These are phyloP conservation scores for Plectropomus leopardus DNA, from an alignment of 2,113 vertebrate genomes.

Conservation along the genomic window DNA sequence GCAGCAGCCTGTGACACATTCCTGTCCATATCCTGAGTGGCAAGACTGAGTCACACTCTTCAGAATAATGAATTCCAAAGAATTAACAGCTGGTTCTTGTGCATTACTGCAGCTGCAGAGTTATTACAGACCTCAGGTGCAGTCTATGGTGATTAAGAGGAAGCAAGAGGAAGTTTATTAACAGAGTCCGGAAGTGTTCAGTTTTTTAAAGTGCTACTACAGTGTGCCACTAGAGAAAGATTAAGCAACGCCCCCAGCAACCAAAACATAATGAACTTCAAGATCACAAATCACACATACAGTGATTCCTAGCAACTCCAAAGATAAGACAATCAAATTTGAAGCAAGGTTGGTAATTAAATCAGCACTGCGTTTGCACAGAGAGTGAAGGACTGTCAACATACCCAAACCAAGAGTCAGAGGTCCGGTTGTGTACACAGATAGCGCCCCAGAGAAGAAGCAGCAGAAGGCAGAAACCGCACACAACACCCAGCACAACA, in stretches of 20 bases:
- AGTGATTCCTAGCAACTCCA: neutral
- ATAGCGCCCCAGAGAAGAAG: conserved; percentile 85
- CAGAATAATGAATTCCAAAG: conserved; percentile 48
- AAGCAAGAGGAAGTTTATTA: conserved; percentile 66
- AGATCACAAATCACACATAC: neutral
- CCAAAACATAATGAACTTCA: neutral
- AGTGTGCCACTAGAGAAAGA: neutral
- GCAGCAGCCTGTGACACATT: conserved; percentile 68
- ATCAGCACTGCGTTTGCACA: conserved; percentile 1
- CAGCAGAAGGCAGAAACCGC: conserved; percentile 83
- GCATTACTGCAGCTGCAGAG: conserved; percentile 52
- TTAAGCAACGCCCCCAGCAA: neutral
- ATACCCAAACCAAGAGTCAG: conserved; percentile 89
- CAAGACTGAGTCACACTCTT: conserved; percentile 70
- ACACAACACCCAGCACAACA: conserved; percentile 87
- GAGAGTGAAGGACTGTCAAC: conserved; percentile 47
- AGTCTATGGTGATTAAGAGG: conserved; percentile 59
- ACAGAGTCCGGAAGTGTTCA: conserved; percentile 47
- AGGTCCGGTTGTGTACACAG: conserved; percentile 83
- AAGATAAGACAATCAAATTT: conserved; percentile 21
- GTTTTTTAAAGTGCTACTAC: conserved; percentile 29
- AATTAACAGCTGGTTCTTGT: conserved; percentile 48
- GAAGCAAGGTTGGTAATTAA: conserved; percentile 1
- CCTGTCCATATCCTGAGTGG: conserved; percentile 66
- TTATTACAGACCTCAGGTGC: conserved; percentile 46